phyloP scores from a whole-genome alignment of 2,113 vertebrate genomes.

The Callopanchax toddi region DNA sequence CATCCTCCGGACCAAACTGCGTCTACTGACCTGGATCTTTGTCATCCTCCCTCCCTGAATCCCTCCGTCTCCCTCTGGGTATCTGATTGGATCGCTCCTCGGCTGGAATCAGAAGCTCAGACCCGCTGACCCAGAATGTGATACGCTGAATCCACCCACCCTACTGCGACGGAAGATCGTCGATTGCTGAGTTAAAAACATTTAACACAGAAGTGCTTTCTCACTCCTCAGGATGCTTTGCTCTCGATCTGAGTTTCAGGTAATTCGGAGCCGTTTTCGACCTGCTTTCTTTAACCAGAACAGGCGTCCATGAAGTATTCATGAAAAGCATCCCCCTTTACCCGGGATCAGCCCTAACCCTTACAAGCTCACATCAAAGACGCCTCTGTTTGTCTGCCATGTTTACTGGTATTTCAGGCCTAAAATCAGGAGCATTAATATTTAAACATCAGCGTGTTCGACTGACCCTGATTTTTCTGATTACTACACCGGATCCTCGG shows the following conservation, averaged over 20 bases:
- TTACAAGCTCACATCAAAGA: conserved; percentile 29
- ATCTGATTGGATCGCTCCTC: conserved; percentile 32
- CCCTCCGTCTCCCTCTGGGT: conserved; percentile 20
- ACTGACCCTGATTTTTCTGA: conserved; percentile 43
- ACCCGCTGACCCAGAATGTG: conserved; percentile 48
- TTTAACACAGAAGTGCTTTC: not conserved
- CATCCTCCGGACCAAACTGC: not conserved
- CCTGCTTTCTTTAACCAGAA: conserved; percentile 2
- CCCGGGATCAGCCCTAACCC: conserved; percentile 19
- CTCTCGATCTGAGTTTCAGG: not conserved
- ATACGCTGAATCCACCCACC: conserved; percentile 45
- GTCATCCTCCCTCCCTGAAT: not conserved
- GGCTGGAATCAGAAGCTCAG: conserved; percentile 25
- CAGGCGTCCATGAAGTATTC: conserved; percentile 3
- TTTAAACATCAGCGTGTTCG: conserved; percentile 36
- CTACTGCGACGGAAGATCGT: conserved; percentile 10
- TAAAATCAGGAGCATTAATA: conserved; percentile 39
- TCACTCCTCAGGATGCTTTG: not conserved
- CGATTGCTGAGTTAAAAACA: not conserved
- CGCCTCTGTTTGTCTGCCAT: not conserved
- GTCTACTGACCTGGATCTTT: not conserved
- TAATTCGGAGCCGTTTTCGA: conserved; percentile 2
- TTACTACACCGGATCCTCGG: conserved; percentile 11
- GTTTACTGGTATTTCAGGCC: conserved; percentile 12
- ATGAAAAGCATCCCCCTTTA: conserved; percentile 29